Conservation (phyloP, 2,113 vertebrate species). For the Chroicocephalus ridibundus region DNA sequence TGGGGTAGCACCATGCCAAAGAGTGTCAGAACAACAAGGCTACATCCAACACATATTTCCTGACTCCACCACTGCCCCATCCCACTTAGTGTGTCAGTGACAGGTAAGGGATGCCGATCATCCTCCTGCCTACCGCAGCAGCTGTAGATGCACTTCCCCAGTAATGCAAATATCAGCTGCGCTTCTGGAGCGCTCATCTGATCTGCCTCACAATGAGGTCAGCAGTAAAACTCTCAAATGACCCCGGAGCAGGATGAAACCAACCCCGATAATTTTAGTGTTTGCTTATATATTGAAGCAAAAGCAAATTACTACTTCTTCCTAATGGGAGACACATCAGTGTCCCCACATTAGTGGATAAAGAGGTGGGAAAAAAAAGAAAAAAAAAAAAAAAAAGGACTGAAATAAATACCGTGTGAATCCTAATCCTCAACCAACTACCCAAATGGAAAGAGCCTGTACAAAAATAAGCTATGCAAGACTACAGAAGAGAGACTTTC, state of each 20-base stretch:
- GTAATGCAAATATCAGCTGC: not conserved
- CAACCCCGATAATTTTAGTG: not conserved
- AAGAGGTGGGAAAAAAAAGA: not conserved
- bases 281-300: not conserved
- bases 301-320: not conserved
- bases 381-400: not conserved
- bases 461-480: not conserved
- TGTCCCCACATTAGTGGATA: not conserved
- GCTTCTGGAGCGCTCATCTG: not conserved
- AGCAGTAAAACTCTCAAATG: not conserved
- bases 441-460: not conserved
- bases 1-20: not conserved
- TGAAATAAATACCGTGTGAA: not conserved
- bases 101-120: not conserved
- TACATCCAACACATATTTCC: accelerated
- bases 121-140: not conserved
- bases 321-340: not conserved
- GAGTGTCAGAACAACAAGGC: not conserved
- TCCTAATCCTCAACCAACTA: not conserved
- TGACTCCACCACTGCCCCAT: too few species aligned
- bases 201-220: not conserved
- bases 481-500: not conserved
- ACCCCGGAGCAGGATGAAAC: not conserved
- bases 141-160: not conserved
- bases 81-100: not conserved